A percentile compares a stretch with the other conserved stretches of the same genome.
phyloP scores from a whole-genome alignment of 30 jellyfish, hydroid and myxozoan genomes.

The Hydra vulgaris region DNA sequence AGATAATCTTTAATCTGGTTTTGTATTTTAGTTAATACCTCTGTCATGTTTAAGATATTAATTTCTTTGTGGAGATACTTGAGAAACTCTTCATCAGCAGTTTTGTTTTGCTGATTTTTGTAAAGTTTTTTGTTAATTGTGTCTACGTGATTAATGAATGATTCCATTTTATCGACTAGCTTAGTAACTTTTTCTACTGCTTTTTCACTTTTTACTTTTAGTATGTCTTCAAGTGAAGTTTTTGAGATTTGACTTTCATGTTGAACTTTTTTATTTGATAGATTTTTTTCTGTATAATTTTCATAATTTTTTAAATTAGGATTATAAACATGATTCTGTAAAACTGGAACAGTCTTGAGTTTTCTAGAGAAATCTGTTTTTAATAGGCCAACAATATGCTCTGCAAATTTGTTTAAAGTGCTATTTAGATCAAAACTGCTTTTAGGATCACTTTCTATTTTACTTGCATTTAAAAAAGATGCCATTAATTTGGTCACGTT shows the following conservation, averaged over 20 bases:
- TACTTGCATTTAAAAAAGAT: neutral
- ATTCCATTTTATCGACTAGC: slow-evolving; percentile 26
- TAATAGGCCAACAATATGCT: neutral
- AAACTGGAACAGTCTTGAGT: neutral
- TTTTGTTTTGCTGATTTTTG: neutral
- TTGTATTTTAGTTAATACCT: neutral
- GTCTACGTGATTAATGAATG: slow-evolving; percentile 6
- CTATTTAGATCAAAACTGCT: neutral
- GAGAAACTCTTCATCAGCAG: slow-evolving; percentile 1
- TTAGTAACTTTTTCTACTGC: slow-evolving; percentile 3
- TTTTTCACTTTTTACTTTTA: neutral
- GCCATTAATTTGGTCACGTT: slow-evolving; percentile 1
- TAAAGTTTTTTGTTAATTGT: slow-evolving; percentile 2
- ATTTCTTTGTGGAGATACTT: slow-evolving; percentile 14
- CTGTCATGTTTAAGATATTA: slow-evolving; percentile 4
- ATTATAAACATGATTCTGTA: no score
- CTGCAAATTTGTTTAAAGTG: neutral
- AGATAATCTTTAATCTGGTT: slow-evolving; percentile 12
- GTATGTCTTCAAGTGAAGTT: neutral
- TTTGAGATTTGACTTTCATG: neutral
- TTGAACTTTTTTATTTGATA: neutral
- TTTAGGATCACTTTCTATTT: neutral
- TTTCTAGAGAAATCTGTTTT: neutral
- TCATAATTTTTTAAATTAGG: no score
- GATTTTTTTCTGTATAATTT: no score